Evolutionary conservation across 2,888 invertebrate genomes (phyloP), one percentile per base, ranked within the genome.

Genomic region (Galerucella calmariensis): DNA sequence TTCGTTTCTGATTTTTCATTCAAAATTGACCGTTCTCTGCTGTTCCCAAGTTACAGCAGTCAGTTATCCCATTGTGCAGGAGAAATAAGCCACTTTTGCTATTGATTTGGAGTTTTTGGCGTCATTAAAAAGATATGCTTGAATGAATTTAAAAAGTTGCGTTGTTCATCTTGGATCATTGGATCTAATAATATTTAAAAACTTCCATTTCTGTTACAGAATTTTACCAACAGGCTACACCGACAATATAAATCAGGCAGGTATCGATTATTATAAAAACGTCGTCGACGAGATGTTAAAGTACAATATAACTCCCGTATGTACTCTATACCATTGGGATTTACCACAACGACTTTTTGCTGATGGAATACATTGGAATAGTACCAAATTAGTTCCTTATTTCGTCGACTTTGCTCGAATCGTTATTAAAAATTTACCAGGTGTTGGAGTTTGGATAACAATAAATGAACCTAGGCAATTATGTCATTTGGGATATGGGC

Each of bases 401-500:
- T 92, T 90, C 87, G 88, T 86, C n/a, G 90, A 91, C 78, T 92
- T 91, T 80, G 86, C 91, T 8, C 87, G 89, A 73, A 67, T 91
- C 2, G 89, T 90, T 84, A 91, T 89, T 83, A 85, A 87, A 75
- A 68, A 20, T 16, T 59, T 74, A 14, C 67, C 69, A 1, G 53
- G 62, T 1, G 73, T 73, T 24, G 27, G n/a, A 9, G 12, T 9
- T 75, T 94, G 93, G 92, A 90, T 92, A 59, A 94, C 94, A 0
- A 88, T 94, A 78, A 94, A 94, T 82, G 93, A 79, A 61, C 93
- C 82, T 90, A 90, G 81, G 56, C 62, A 66, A n/a, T 58, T 73
- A 6, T 78, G 78, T 44, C 87, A 88, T 77, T 88, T 88, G 66
- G 90, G 90, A 9, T 89, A 84, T 88, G 91, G 90, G 11, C 88